Evolutionary conservation across 2,888 invertebrate genomes (phyloP).

Genomic region (Drosophila birchii): DNA sequence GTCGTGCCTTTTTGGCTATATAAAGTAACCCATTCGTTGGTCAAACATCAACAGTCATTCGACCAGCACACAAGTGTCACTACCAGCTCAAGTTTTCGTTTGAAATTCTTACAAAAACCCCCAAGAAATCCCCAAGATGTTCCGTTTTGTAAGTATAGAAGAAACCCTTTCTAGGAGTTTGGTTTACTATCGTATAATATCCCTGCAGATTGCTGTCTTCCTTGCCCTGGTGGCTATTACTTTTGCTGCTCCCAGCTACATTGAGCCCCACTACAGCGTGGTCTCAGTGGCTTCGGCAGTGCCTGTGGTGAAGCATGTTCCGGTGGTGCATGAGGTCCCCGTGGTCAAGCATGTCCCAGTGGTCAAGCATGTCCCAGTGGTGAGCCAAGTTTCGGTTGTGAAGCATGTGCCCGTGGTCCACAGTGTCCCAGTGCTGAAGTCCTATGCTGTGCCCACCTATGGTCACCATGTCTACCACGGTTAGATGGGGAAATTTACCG

Average conservation of each 20-base stretch:
- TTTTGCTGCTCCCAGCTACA: constrained; percentile 50
- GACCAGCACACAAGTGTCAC: constrained; percentile 5
- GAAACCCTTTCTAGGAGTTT: background rate
- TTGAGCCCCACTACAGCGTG: constrained; percentile 41
- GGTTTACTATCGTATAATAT: rapidly evolving
- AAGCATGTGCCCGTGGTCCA: constrained; percentile 47
- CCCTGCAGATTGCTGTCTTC: constrained; percentile 38
- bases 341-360: constrained; percentile 22
- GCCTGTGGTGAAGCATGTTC: constrained; percentile 17
- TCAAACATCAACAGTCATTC: constrained; percentile 35
- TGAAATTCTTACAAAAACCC: background rate
- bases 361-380: constrained; percentile 39
- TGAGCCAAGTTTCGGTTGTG: constrained; percentile 23
- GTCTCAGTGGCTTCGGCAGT: constrained; percentile 28
- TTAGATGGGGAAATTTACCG: background rate
- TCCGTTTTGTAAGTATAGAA: constrained; percentile 44
- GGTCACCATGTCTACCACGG: constrained; percentile 42
- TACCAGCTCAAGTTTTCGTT: constrained; percentile 6
- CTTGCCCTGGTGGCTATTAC: constrained; percentile 40
- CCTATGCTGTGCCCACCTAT: constrained; percentile 24
- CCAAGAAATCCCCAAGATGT: constrained; percentile 32
- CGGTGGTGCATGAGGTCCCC: constrained; percentile 20
- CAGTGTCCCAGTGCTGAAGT: constrained; percentile 42
- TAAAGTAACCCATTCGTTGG: no score
- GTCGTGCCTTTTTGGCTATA: no score